These are phyloP conservation scores for Cephus runcator DNA, from an alignment of 2,888 invertebrate species.

Conservation along the genomic window DNA sequence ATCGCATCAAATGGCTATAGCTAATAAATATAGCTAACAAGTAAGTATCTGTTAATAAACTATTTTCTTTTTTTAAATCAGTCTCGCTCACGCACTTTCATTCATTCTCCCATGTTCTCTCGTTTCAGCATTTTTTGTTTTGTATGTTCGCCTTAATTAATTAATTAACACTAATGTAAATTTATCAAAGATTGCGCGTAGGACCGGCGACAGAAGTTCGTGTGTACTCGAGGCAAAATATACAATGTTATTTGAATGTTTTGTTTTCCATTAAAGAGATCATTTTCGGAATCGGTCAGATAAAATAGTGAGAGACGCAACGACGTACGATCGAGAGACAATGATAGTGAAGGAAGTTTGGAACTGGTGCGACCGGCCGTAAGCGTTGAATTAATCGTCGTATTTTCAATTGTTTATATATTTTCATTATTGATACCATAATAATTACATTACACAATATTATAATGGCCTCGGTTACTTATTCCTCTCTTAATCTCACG, in stretches of 20 bases:
- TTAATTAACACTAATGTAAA: conserved; percentile 6
- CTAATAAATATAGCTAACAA: neutral
- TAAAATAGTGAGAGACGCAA: neutral
- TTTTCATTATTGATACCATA: conserved; percentile 40
- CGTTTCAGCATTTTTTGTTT: neutral
- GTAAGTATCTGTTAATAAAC: conserved; percentile 1
- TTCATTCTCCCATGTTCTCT: neutral
- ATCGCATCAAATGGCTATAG: neutral
- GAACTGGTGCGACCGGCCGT: conserved; percentile 22
- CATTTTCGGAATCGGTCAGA: neutral
- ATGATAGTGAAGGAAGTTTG: neutral
- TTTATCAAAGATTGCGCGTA: conserved; percentile 26
- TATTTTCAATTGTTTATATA: conserved; percentile 33
- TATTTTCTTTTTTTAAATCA: neutral
- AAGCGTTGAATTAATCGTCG: conserved; percentile 12
- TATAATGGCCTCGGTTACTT: conserved; percentile 47
- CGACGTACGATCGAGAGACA: neutral
- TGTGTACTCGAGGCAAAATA: neutral
- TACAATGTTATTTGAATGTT: neutral
- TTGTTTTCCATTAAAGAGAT: neutral
- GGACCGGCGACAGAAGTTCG: conserved; percentile 21
- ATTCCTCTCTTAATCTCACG: conserved; percentile 32
- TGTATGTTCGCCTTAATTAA: neutral
- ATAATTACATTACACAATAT: conserved; percentile 52
- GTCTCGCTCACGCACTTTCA: neutral